Percentiles rank a stretch among this genome's conserved stretches.
phyloP scores from a whole-genome alignment of 2,113 vertebrate species.

The Circaetus cinerascens region DNA sequence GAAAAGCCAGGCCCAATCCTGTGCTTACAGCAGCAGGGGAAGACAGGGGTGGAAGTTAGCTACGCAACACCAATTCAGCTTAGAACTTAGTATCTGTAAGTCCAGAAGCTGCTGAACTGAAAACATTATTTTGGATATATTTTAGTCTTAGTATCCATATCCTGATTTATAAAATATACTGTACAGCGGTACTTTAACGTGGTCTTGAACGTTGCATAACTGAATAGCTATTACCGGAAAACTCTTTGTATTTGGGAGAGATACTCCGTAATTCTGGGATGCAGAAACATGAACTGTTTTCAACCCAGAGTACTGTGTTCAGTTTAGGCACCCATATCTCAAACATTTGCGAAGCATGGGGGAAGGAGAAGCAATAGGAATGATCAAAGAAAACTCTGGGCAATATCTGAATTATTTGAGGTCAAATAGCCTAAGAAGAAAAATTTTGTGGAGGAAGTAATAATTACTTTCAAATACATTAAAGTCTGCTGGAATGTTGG shows the following conservation, averaged over 20 bases:
- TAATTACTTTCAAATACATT: not conserved
- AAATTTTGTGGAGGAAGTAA: not conserved
- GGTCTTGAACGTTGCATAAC: not conserved
- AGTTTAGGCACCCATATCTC: not conserved
- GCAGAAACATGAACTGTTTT: not conserved
- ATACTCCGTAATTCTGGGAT: not conserved
- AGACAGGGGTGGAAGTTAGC: not conserved
- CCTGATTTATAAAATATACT: not conserved
- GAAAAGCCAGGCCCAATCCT: not conserved
- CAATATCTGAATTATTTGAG: not conserved
- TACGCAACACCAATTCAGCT: not conserved
- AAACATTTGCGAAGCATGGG: not conserved
- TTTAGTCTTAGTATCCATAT: not conserved
- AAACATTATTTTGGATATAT: not conserved
- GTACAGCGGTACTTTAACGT: accelerated
- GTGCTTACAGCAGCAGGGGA: not conserved
- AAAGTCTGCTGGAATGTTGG: not conserved
- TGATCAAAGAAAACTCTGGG: not conserved
- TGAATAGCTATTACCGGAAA: not conserved
- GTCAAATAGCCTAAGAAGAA: not conserved
- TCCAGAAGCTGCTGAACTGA: not conserved
- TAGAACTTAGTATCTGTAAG: not conserved
- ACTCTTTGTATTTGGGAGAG: not conserved
- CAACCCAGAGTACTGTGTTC: not conserved
- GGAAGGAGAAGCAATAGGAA: not conserved